phyloP scores from a whole-genome alignment of 2,888 invertebrate genomes.

The Agriotes lineatus region DNA sequence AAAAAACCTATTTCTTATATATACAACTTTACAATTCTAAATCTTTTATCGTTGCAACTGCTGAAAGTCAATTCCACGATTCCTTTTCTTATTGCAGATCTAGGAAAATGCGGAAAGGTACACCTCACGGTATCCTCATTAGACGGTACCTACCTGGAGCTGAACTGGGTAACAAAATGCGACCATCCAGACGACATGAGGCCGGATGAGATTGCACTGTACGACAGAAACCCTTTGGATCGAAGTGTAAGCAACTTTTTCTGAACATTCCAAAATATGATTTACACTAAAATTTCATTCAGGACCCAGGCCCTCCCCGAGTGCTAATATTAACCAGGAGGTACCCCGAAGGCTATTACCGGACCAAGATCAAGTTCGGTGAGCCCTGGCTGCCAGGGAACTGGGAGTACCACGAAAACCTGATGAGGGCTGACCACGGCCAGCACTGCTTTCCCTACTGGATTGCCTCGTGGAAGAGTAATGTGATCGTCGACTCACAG shows the following conservation, averaged over 20 bases:
- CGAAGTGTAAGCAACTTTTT: slow-evolving; percentile 56
- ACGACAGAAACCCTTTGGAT: slow-evolving; percentile 58
- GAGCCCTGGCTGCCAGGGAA: slow-evolving; percentile 71
- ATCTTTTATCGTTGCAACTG: too few species aligned
- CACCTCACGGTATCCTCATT: slow-evolving; percentile 69
- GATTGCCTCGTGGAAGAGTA: slow-evolving; percentile 75
- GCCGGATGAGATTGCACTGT: slow-evolving; percentile 61
- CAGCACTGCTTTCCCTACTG: slow-evolving; percentile 79
- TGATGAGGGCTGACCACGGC: slow-evolving; percentile 58
- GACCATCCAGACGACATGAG: slow-evolving; percentile 52
- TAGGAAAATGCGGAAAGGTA: slow-evolving; percentile 65
- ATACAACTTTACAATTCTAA: too few species aligned
- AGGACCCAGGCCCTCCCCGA: slow-evolving; percentile 66
- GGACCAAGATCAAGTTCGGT: slow-evolving; percentile 71
- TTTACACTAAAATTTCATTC: slow-evolving; percentile 13
- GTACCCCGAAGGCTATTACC: slow-evolving; percentile 66
- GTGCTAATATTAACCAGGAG: slow-evolving; percentile 61
- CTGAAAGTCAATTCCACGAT: too few species aligned
- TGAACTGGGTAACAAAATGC: slow-evolving; percentile 68
- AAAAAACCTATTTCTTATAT: too few species aligned
- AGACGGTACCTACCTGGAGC: slow-evolving; percentile 67
- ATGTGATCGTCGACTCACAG: slow-evolving; percentile 72
- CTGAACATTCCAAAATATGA: neutral
- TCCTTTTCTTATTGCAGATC: too few species aligned
- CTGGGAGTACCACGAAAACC: slow-evolving; percentile 69